A percentile compares a stretch with the other conserved stretches of the same genome.
Evolutionary conservation across 2,797 vertebrate genomes (phyloP).

Genomic region (Australoheros facetus): DNA sequence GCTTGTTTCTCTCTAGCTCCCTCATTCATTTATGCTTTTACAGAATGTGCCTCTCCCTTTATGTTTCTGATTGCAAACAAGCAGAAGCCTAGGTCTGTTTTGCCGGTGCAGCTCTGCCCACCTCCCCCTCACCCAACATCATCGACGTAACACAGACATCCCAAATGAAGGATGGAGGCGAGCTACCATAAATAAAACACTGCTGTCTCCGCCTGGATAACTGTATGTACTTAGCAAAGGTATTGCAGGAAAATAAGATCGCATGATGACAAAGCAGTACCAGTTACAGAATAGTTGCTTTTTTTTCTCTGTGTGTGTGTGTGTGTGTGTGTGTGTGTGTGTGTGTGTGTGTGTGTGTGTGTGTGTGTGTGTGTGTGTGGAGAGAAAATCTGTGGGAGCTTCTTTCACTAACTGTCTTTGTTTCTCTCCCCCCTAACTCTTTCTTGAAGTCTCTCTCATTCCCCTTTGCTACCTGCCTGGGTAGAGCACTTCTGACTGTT

Average conservation of each 20-base stretch:
- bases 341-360: not conserved
- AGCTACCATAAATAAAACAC: slow-evolving; percentile 68
- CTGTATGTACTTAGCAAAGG: slow-evolving; percentile 59
- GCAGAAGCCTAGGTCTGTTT: slow-evolving; percentile 47
- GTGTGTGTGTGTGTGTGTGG: not conserved
- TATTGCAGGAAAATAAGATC: slow-evolving; percentile 43
- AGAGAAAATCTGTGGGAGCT: slow-evolving; percentile 28
- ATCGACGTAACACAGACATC: slow-evolving; percentile 67
- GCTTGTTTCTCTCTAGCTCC: slow-evolving; percentile 6
- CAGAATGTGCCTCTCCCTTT: slow-evolving; percentile 37
- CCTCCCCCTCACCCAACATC: slow-evolving; percentile 43
- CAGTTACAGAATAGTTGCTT: slow-evolving; percentile 5
- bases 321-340: too few relatives aligned
- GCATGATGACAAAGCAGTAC: slow-evolving; percentile 41
- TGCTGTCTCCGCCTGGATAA: slow-evolving; percentile 35
- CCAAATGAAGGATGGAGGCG: slow-evolving; percentile 65
- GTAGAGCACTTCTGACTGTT: slow-evolving; percentile 53
- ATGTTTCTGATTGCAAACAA: slow-evolving; percentile 66
- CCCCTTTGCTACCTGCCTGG: slow-evolving; percentile 41
- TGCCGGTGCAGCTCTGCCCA: slow-evolving; percentile 5
- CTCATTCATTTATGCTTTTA: slow-evolving; percentile 26
- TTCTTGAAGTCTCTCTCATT: slow-evolving; percentile 16
- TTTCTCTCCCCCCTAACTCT: slow-evolving; percentile 24
- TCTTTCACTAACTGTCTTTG: slow-evolving; percentile 44
- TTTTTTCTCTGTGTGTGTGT: slow-evolving; percentile 11